Conservation (phyloP, 2,888 invertebrate genomes). For the Escarpia spicata region DNA sequence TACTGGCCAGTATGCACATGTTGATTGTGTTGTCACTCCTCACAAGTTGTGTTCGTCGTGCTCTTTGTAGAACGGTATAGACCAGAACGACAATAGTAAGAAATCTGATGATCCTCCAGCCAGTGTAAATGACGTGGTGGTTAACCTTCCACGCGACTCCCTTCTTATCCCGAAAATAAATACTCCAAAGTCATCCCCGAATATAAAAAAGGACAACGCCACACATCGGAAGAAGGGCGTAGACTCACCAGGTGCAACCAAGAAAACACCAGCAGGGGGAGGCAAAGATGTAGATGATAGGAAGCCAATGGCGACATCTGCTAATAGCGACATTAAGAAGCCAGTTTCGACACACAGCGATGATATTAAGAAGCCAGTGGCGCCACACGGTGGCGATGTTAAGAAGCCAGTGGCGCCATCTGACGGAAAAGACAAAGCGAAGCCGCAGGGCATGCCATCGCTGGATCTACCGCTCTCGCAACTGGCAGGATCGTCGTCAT, state of each 20-base stretch:
- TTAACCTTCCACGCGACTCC: slow-evolving; percentile 52
- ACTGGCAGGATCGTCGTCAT: background rate
- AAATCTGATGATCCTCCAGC: slow-evolving; percentile 49
- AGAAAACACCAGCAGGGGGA: background rate
- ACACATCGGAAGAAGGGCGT: background rate
- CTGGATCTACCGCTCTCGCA: background rate
- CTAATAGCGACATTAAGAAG: background rate
- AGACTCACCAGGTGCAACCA: background rate
- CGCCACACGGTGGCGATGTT: background rate
- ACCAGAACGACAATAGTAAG: background rate
- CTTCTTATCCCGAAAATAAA: background rate
- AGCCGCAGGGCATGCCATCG: background rate
- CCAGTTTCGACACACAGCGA: background rate
- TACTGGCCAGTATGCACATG: too few relatives aligned
- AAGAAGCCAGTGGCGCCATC: background rate
- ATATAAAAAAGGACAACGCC: background rate
- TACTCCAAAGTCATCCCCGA: background rate
- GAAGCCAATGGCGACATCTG: background rate
- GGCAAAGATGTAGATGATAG: background rate
- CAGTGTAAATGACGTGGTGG: slow-evolving; percentile 60
- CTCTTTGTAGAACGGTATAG: background rate
- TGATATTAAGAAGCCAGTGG: background rate
- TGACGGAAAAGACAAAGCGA: background rate
- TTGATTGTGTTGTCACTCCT: background rate
- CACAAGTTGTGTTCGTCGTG: background rate